Base-by-base conservation (phyloP, 2,113 vertebrate genomes). In the Paradoxurus hermaphroditus region DNA sequence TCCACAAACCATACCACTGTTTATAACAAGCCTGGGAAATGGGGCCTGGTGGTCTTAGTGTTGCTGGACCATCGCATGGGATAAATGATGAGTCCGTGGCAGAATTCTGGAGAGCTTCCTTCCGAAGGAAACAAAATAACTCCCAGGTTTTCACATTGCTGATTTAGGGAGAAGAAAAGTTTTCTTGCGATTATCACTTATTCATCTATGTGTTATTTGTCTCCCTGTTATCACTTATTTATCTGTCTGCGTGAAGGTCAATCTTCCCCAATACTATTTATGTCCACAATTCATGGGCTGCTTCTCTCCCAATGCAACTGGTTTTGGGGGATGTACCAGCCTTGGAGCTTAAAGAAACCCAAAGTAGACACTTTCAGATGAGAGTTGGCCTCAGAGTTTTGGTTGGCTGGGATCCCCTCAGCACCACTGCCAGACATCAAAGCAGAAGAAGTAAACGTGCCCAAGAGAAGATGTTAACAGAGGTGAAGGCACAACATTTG, bases 171-270 rank as follows among this genome's bases (percentile, higher is more conserved):
- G 51, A 95, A 86, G 95, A 94, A 68, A 97, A 44, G 92, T 98
- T 98, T 97, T 95, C 73, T 94, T 90, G 53, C 97, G 77, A 86
- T 97, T 19, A 7, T 5, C 89, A 90, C 75, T 94, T 97, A 98
- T 97, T 97, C 95, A 93, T 36, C 70, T 73, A 7, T 31, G 89
- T 25, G 87, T 97, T 98, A 93, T 82, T 90, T 63, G 75, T 91
- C 36, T 86, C 87, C 0, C 36, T 29, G 81, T 39, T 94, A 97
- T 93, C 89, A 96, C 89, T 97, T 95, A 97, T 98, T 97, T 94
- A 77, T 98, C 97, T 39, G 88, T 97, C 97, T 91, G 29, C 91
- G 75, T 89, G 92, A 95, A 98, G 77, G 88, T 94, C 91, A 97
- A 89, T 95, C 86, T 97, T 97, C 36, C 65, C 25, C 82, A 96